phyloP scores from a whole-genome alignment of 2,113 vertebrate species.

The Eurypyga helias region DNA sequence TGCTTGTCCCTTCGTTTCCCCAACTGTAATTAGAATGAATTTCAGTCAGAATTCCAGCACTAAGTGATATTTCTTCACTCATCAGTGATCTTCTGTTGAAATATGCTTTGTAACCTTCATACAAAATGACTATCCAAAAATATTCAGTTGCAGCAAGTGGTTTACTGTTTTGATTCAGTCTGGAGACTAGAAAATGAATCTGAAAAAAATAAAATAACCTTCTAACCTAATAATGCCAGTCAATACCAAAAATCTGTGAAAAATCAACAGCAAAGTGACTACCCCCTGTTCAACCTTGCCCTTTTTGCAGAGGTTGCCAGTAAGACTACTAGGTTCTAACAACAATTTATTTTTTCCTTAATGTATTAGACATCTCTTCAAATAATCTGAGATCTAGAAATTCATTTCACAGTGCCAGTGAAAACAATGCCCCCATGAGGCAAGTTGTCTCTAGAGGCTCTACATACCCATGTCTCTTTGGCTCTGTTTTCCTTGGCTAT shows the following conservation, averaged over 20 bases:
- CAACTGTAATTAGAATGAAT: background rate
- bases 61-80: background rate
- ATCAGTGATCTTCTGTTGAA: background rate
- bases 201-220: background rate
- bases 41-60: background rate
- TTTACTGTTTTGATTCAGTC: background rate
- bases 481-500: background rate
- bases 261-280: background rate
- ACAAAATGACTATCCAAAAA: background rate
- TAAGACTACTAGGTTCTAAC: background rate
- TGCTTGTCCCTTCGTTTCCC: background rate
- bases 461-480: background rate
- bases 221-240: background rate
- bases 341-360: background rate
- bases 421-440: background rate
- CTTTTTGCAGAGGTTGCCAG: background rate
- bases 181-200: background rate
- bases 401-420: background rate
- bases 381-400: background rate
- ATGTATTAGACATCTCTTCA: background rate
- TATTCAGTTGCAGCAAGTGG: background rate
- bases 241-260: background rate
- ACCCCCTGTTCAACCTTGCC: background rate
- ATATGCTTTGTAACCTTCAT: background rate
- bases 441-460: background rate